Base-by-base conservation (phyloP, 2,113 vertebrate species). In the Petrocephalus microphthalmus region DNA sequence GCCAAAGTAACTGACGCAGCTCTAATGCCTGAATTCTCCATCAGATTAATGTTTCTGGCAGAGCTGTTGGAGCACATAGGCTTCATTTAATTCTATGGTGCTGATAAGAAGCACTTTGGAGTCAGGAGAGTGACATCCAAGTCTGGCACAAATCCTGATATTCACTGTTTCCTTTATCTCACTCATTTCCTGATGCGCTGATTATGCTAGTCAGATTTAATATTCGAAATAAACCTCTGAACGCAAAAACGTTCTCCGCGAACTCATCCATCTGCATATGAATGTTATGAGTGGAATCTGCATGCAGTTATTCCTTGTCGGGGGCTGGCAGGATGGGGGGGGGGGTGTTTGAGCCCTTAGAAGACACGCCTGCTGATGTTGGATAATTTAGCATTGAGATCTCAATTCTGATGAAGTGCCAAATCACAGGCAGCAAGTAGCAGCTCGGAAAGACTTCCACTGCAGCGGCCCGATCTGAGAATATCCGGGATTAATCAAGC, bases 221-320 rank as follows among this genome's bases (percentile, higher is more conserved):
- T 91, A 94, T 91, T 93, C 90, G 91, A 91, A 93, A 90, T 92
- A 94, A 95, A 94, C 93, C 93, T 92, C 93, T 94, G 91, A 94
- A 94, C 93, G 94, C 94, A 94, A 94, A 93, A 94, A 93, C 94
- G 90, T 93, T 94, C 93, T 93, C 91, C 91, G 91, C 94, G 93
- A 93, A 93, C 93, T 93, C 94, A 93, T 93, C 91, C 94, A 94
- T 95, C 94, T 95, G 93, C 94, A 94, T 94, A 92, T 94, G 92
- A 94, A 95, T 95, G 93, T 92, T 93, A 95, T 94, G 93, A 95
- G 93, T 89, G 94, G 93, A 93, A 92, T 93, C 93, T 93, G 92
- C 92, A 91, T 91, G 91, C 90, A 86, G 93, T 91, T 94, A 93
- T 94, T 94, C 94, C 92, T 91, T 94, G 94, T 91, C 91, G 91